Conservation (phyloP, 2,797 vertebrate genomes). For the Falco peregrinus region DNA sequence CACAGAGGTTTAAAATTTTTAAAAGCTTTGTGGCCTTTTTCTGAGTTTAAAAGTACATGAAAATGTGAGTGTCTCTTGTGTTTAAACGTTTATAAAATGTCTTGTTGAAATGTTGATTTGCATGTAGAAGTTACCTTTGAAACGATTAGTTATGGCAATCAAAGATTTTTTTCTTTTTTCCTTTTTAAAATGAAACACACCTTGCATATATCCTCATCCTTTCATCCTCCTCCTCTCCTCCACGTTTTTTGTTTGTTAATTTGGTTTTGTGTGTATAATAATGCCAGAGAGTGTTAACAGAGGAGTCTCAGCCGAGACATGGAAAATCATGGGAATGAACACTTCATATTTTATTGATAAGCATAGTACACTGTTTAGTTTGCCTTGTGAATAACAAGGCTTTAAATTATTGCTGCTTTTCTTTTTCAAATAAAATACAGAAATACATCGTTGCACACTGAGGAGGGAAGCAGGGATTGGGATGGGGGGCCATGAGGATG, state of each 20-base stretch:
- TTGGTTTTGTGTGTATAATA: constrained; percentile 16
- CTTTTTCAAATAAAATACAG: constrained; percentile 33
- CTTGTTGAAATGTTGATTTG: background rate
- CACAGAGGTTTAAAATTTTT: background rate
- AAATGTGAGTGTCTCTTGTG: background rate
- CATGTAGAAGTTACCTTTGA: background rate
- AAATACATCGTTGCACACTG: background rate
- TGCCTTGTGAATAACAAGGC: constrained; percentile 32
- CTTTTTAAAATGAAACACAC: background rate
- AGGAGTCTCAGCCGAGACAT: constrained; percentile 7
- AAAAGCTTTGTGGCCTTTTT: background rate
- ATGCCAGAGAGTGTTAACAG: background rate
- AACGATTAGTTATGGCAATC: background rate
- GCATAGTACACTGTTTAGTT: constrained; percentile 16
- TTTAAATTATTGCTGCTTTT: constrained; percentile 30
- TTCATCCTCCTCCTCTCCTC: background rate
- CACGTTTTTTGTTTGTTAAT: background rate
- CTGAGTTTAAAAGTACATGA: background rate
- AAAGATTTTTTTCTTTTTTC: background rate
- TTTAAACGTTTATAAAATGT: too few relatives aligned
- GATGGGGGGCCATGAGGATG: background rate
- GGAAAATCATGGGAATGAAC: constrained; percentile 22
- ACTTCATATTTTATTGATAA: constrained; percentile 65
- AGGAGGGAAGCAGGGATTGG: background rate
- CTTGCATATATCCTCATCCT: background rate